phyloP scores from a whole-genome alignment of 2,113 vertebrate species.

The Petromus typicus region DNA sequence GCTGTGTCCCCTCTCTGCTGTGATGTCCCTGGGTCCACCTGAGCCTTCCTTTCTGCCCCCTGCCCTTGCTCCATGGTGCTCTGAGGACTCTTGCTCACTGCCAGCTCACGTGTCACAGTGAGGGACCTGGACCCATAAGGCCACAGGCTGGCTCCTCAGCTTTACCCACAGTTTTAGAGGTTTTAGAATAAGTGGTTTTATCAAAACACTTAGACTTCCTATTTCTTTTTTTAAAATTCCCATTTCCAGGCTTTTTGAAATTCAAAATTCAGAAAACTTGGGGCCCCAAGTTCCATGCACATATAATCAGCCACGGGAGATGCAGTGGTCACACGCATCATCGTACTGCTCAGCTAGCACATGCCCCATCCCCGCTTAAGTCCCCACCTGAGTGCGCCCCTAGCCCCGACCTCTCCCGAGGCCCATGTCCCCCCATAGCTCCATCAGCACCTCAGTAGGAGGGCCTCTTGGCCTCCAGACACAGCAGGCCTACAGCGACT shows the following conservation, averaged over 20 bases:
- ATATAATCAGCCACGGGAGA: rapidly evolving
- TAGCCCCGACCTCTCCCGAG: background rate
- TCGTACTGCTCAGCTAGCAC: rapidly evolving
- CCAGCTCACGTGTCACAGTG: background rate
- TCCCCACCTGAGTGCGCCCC: rapidly evolving
- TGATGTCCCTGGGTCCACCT: no score
- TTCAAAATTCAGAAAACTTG: background rate
- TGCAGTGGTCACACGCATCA: background rate
- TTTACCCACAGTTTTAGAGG: background rate
- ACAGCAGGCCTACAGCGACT: background rate
- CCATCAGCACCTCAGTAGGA: rapidly evolving
- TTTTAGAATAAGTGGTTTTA: background rate
- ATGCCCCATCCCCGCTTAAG: rapidly evolving
- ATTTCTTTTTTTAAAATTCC: background rate
- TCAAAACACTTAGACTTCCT: background rate
- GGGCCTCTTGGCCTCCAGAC: background rate
- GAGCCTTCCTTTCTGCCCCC: rapidly evolving
- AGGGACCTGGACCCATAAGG: background rate
- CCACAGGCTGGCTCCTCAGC: background rate
- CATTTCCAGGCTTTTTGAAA: background rate
- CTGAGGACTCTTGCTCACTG: background rate
- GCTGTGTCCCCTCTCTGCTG: background rate
- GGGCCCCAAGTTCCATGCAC: background rate
- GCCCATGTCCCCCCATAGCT: background rate
- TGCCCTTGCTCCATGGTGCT: rapidly evolving